These are phyloP conservation scores for Volucella inanis DNA, from an alignment of 2,888 invertebrate species.

Conservation along the genomic window DNA sequence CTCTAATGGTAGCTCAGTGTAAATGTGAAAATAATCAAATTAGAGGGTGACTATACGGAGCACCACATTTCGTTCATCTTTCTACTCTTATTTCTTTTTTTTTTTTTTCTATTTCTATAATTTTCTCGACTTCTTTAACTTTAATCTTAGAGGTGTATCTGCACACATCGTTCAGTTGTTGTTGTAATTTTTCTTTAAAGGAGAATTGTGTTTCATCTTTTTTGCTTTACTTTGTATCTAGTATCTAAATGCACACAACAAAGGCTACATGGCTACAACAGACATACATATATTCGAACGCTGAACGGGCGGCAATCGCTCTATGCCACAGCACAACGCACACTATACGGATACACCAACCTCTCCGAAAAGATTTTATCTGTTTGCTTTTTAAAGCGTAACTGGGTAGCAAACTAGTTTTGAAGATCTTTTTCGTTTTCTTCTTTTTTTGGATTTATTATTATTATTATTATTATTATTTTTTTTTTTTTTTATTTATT, in stretches of 20 bases:
- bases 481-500: constrained; percentile 39
- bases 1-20: constrained; percentile 30
- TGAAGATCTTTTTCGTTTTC: constrained; percentile 39
- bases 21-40: constrained; percentile 69
- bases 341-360: neutral
- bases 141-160: constrained; percentile 64
- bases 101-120: constrained; percentile 6
- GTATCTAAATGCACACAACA: constrained; percentile 41
- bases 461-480: too few relatives aligned
- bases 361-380: constrained; percentile 72
- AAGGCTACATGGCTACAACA: constrained; percentile 12
- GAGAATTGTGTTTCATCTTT: constrained; percentile 50
- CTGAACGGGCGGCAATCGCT: constrained; percentile 57
- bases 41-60: constrained; percentile 63
- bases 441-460: constrained; percentile 36
- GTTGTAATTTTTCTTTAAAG: constrained; percentile 23
- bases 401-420: constrained; percentile 74
- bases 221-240: constrained; percentile 29
- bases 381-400: constrained; percentile 73
- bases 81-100: constrained; percentile 46
- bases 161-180: constrained; percentile 63
- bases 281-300: neutral
- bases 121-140: constrained; percentile 24
- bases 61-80: constrained; percentile 19
- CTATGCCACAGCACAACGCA: constrained; percentile 51